A percentile compares a stretch with the other conserved stretches of the same genome.
These are phyloP conservation scores for Epinotia bilunana DNA, from an alignment of 2,888 invertebrate species.

Conservation along the genomic window DNA sequence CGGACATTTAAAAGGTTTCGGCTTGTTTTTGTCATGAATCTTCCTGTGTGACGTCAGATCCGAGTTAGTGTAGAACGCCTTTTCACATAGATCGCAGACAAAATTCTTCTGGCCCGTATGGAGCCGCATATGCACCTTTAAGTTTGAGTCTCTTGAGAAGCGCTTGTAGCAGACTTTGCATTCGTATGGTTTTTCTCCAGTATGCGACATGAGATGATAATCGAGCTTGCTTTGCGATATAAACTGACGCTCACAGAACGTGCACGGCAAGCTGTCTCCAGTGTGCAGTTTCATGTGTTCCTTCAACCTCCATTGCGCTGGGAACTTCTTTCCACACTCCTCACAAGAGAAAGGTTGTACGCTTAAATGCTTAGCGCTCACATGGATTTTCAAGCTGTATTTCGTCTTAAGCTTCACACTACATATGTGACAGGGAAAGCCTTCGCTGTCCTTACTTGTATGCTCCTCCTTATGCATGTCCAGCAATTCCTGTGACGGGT, in stretches of 20 bases:
- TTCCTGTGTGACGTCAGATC: conserved; percentile 12
- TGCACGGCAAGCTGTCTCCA: conserved; percentile 23
- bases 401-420: conserved; percentile 22
- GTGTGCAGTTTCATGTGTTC: conserved; percentile 40
- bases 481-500: conserved; percentile 3
- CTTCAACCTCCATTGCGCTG: conserved; percentile 31
- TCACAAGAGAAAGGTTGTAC: conserved; percentile 33
- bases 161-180: conserved; percentile 23
- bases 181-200: conserved; percentile 20
- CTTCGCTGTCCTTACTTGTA: not conserved
- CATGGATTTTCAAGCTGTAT: conserved; percentile 36
- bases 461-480: conserved; percentile 11
- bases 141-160: conserved; percentile 21
- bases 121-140: conserved; percentile 14
- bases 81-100: conserved; percentile 17
- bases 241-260: conserved; percentile 22
- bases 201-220: conserved; percentile 13
- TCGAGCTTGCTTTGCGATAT: conserved; percentile 28
- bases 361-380: conserved; percentile 23
- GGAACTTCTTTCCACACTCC: conserved; percentile 24
- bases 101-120: conserved; percentile 22
- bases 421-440: conserved; percentile 9
- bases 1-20: conserved; percentile 14
- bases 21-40: conserved; percentile 21
- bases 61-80: conserved; percentile 20